phyloP scores from a whole-genome alignment of 2,888 invertebrate species.

The Cerceris rybyensis region DNA sequence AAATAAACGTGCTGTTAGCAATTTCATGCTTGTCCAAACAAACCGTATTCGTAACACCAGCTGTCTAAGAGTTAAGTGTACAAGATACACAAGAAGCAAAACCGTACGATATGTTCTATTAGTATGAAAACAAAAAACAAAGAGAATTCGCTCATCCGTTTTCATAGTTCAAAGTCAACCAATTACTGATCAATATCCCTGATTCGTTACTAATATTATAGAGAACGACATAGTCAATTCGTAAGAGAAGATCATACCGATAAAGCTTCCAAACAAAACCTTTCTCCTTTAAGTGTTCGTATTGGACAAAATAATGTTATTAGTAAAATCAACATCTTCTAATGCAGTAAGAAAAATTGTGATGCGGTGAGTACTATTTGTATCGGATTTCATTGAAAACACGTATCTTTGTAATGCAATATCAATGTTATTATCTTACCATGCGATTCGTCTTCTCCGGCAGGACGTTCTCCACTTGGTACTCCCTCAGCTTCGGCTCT shows the following conservation, averaged over 20 bases:
- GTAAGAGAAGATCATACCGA: not conserved
- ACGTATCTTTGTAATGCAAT: constrained; percentile 17
- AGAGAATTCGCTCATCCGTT: constrained; percentile 1
- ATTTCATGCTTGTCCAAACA: constrained; percentile 77
- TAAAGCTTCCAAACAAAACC: constrained; percentile 3
- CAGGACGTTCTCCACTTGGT: constrained; percentile 71
- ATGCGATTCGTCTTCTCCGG: constrained; percentile 78
- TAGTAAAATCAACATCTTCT: not conserved
- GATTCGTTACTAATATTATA: constrained; percentile 7
- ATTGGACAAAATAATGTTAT: constrained; percentile 11
- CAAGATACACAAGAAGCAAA: constrained; percentile 54
- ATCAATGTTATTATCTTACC: constrained; percentile 72
- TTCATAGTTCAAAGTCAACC: constrained; percentile 13
- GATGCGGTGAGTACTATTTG: constrained; percentile 7
- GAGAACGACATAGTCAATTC: constrained; percentile 1
- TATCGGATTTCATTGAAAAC: constrained; percentile 28
- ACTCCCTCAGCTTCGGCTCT: constrained; percentile 79
- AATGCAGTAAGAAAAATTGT: constrained; percentile 9
- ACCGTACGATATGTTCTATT: constrained; percentile 50
- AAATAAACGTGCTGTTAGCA: constrained; percentile 81
- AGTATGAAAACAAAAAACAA: constrained; percentile 36
- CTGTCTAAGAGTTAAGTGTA: constrained; percentile 54
- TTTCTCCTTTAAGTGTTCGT: not conserved
- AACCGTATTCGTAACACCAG: constrained; percentile 60
- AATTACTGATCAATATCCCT: constrained; percentile 13